Evolutionary conservation across 23 tunicate species (phyloP).

Genomic region (Corella eumyota): DNA sequence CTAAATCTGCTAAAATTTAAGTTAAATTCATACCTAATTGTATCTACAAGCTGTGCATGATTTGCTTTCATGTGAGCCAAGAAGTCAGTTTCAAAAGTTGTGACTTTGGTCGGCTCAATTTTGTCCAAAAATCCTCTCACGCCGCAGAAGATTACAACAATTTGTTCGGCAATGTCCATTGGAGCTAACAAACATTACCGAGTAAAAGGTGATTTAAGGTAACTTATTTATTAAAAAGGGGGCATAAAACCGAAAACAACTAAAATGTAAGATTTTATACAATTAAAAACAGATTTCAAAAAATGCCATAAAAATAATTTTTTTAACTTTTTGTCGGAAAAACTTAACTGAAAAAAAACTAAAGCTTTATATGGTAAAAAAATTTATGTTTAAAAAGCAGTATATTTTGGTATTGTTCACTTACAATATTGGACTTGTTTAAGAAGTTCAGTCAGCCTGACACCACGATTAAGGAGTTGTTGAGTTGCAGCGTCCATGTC

Average conservation of each 20-base stretch:
- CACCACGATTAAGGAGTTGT: constrained; percentile 96
- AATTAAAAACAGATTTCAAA: not conserved
- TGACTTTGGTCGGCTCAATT: constrained; percentile 87
- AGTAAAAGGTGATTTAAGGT: not conserved
- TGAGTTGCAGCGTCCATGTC: constrained; percentile 99
- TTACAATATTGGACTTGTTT: constrained; percentile 96
- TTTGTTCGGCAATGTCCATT: constrained; percentile 96
- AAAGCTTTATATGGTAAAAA: not conserved
- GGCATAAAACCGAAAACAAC: not conserved
- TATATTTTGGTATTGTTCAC: not conserved
- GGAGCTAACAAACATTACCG: constrained; percentile 78
- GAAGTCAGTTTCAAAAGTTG: constrained; percentile 86
- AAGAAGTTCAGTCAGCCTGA: constrained; percentile 86
- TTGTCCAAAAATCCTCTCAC: constrained; percentile 93
- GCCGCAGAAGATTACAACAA: constrained; percentile 90
- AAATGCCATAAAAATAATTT: too few species aligned
- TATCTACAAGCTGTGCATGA: constrained; percentile 46
- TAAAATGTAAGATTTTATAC: not conserved
- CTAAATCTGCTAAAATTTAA: not conserved
- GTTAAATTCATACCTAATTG: constrained; percentile 54
- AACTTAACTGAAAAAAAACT: not conserved
- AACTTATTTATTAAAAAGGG: not conserved
- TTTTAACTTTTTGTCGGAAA: not conserved
- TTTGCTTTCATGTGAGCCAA: constrained; percentile 69
- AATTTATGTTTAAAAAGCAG: not conserved